Percentiles rank a stretch among this genome's conserved stretches.
Conservation (phyloP, 2,888 invertebrate species). For the Lithophane semibrunnea region DNA sequence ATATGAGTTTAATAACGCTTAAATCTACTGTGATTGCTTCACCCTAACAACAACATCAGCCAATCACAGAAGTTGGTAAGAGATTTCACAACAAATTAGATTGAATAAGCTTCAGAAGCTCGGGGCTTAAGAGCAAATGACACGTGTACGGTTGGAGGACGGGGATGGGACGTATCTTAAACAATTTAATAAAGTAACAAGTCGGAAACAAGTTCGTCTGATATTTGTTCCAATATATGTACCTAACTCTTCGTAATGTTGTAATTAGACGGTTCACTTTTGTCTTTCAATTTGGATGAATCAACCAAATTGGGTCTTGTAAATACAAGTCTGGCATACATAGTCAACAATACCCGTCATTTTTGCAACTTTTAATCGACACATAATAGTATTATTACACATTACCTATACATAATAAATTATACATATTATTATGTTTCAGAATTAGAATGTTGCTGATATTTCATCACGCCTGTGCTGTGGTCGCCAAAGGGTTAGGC, state of each 20-base stretch:
- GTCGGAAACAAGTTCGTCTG: conserved; percentile 2
- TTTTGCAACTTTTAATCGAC: not conserved
- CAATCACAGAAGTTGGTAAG: conserved; percentile 24
- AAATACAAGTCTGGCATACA: not conserved
- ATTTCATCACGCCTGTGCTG: not conserved
- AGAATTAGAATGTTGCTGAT: too few species aligned
- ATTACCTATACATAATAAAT: too few species aligned
- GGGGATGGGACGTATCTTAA: conserved; percentile 11
- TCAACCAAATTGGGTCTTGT: not conserved
- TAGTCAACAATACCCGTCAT: not conserved
- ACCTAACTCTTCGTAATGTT: not conserved
- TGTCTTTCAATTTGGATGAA: not conserved
- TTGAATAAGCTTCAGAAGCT: conserved; percentile 33
- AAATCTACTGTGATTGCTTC: conserved; percentile 21
- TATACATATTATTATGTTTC: too few species aligned
- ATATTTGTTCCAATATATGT: not conserved
- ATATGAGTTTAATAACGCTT: not conserved
- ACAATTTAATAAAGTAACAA: conserved; percentile 26
- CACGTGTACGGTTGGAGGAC: conserved; percentile 10
- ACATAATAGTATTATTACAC: not conserved
- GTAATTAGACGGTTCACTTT: not conserved
- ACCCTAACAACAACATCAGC: conserved; percentile 12
- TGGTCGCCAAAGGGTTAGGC: not conserved
- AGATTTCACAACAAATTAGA: conserved; percentile 35
- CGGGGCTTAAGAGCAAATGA: conserved; percentile 2